Evolutionary conservation across 2,888 invertebrate genomes (phyloP), one percentile per base, ranked within the genome.

Genomic region (Alloscopus bannaensis): DNA sequence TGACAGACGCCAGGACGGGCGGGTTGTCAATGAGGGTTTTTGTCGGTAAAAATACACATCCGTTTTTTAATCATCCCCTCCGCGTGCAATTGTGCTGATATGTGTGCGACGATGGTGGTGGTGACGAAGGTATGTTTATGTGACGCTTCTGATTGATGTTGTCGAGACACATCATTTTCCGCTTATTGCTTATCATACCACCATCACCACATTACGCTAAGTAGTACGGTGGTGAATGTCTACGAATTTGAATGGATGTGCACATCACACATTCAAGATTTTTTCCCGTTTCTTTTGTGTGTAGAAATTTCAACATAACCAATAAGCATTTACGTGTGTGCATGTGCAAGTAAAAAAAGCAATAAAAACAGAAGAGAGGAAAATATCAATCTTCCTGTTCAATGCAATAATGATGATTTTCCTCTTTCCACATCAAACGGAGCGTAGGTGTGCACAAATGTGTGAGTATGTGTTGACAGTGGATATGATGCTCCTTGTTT

Each of bases 151-250:
- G 66, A 66, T 66, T 60, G 62, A 68, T 62, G 62, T 24, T 76
- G 60, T 75, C 47, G n/a, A 11, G 60, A 68, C 68, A 68, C 76
- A 76, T 76, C 18, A 68, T 76, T 76, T 76, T 76, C 76, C 76
- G 76, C 76, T 76, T 47, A 68, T 65, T 73, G 64, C 18, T 29
- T 36, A 22, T 24, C 24, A 22, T 36, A 26, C 13, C 20, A 28
- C 59, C 60, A 50, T 36, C 60, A 57, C 31, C 60, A 20, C 60
- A 59, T 59, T n/a, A 40, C 24, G n/a, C 3, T 16, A 52, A 47
- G 4, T 52, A n/a, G 52, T 47, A 13, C 47, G 4, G 47, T 13
- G 36, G 13, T 36, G n/a, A n/a, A n/a, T n/a, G n/a, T n/a, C n/a
- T n/a, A n/a, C n/a, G n/a, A n/a, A n/a, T n/a, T n/a, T n/a, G n/a